phyloP scores from a whole-genome alignment of 2,113 vertebrate species.

The Cathartes aura region DNA sequence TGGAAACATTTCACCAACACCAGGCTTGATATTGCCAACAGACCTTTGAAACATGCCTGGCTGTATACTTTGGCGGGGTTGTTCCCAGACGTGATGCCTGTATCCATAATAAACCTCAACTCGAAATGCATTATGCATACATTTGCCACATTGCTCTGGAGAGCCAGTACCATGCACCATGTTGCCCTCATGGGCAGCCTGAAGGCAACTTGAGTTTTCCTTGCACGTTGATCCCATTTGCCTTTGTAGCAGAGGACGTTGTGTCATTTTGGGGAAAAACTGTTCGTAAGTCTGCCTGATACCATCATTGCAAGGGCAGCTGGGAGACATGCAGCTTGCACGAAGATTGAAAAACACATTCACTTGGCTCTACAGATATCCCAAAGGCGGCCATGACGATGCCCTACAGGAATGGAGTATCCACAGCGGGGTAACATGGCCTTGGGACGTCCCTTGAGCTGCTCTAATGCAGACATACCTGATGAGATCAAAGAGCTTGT shows the following conservation, averaged over 20 bases:
- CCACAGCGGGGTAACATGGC: not conserved
- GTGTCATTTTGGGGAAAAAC: not conserved
- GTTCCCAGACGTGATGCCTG: not conserved
- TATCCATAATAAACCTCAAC: not conserved
- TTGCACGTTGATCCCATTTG: not conserved
- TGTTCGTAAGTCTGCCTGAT: not conserved
- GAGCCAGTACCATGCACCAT: fast-evolving
- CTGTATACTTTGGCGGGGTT: not conserved
- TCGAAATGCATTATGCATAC: not conserved
- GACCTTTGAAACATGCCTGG: not conserved
- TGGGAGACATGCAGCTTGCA: not conserved
- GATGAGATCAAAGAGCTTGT: not conserved
- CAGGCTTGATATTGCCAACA: not conserved
- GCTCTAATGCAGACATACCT: not conserved
- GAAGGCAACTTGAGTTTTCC: not conserved
- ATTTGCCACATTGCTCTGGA: not conserved
- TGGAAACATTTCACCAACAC: not conserved
- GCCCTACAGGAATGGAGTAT: not conserved
- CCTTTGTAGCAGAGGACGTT: not conserved
- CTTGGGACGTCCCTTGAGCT: not conserved
- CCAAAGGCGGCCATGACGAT: not conserved
- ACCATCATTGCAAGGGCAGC: not conserved
- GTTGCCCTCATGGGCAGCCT: not conserved
- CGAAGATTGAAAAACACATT: not conserved
- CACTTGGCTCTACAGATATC: not conserved